Percentiles rank a stretch among this genome's conserved stretches.
These are phyloP conservation scores for Perca flavescens DNA, from an alignment of 2,113 vertebrate genomes.

Conservation along the genomic window DNA sequence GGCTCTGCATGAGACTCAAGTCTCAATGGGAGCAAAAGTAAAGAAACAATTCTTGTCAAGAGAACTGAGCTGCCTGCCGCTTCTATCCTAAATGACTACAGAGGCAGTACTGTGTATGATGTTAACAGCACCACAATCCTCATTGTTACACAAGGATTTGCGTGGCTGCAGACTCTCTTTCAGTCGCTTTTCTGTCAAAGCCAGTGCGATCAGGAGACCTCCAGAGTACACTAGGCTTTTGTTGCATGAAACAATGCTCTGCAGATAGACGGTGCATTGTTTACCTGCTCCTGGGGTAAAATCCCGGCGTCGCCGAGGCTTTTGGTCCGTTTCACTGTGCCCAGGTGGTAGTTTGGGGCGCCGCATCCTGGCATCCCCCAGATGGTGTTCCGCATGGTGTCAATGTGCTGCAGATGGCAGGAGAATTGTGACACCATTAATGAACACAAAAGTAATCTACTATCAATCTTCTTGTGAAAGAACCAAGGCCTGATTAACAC, in stretches of 20 bases:
- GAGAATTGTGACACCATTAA: not conserved
- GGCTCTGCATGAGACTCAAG: not conserved
- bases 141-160: not conserved
- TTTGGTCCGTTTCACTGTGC: constrained; percentile 18
- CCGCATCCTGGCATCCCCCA: constrained; percentile 3
- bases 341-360: constrained; percentile 12
- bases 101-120: not conserved
- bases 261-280: constrained; percentile 26
- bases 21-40: not conserved
- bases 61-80: no score
- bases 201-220: constrained; percentile 27
- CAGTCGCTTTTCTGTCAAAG: not conserved
- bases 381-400: not conserved
- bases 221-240: constrained; percentile 39
- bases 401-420: constrained; percentile 10
- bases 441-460: not conserved
- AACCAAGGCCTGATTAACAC: not conserved
- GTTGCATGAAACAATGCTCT: constrained; percentile 30
- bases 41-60: no score
- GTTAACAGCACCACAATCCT: not conserved
- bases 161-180: constrained; percentile 4
- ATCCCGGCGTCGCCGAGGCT: constrained; percentile 17
- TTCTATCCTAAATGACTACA: not conserved
- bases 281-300: constrained; percentile 58
- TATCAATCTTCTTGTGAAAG: not conserved